These are phyloP conservation scores for Chelonus insularis DNA, from an alignment of 1,140 invertebrate species.

Conservation along the genomic window DNA sequence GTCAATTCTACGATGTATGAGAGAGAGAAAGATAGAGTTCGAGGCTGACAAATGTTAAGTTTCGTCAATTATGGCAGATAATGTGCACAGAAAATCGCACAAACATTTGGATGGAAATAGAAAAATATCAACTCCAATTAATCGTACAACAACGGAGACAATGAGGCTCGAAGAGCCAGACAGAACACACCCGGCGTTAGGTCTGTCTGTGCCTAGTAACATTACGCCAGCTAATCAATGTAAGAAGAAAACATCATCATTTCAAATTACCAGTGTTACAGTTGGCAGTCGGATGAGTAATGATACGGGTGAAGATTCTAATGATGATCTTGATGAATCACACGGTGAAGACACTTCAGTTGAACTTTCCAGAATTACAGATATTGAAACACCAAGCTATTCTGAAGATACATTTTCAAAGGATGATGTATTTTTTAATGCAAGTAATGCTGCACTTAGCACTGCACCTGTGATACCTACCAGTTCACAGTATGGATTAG, in stretches of 20 bases:
- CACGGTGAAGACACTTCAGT: conserved; percentile 80
- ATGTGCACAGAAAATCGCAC: conserved; percentile 54
- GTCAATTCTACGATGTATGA: conserved; percentile 26
- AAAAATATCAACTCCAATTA: conserved; percentile 64
- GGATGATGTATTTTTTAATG: conserved; percentile 79
- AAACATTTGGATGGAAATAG: conserved; percentile 45
- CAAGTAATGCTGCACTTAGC: conserved; percentile 72
- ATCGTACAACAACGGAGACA: conserved; percentile 77
- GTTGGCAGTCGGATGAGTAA: conserved; percentile 77
- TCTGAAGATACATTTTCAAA: conserved; percentile 83
- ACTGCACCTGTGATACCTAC: conserved; percentile 82
- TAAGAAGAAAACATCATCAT: conserved; percentile 82
- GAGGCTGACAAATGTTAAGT: conserved; percentile 27
- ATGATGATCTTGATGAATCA: conserved; percentile 91
- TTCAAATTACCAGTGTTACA: conserved; percentile 90
- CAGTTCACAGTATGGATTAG: conserved; percentile 80
- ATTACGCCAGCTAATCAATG: conserved; percentile 44
- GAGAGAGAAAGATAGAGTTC: conserved; percentile 17
- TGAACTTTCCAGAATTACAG: conserved; percentile 75
- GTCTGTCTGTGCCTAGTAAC: conserved; percentile 37
- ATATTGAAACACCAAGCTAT: conserved; percentile 82
- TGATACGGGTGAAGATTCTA: conserved; percentile 88
- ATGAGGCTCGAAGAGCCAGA: conserved; percentile 69
- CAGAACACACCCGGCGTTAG: conserved; percentile 50
- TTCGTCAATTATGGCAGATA: conserved; percentile 52